Evolutionary conservation across 2,888 invertebrate genomes (phyloP), one percentile per base, ranked within the genome.

Genomic region (Polymixis lichenea): DNA sequence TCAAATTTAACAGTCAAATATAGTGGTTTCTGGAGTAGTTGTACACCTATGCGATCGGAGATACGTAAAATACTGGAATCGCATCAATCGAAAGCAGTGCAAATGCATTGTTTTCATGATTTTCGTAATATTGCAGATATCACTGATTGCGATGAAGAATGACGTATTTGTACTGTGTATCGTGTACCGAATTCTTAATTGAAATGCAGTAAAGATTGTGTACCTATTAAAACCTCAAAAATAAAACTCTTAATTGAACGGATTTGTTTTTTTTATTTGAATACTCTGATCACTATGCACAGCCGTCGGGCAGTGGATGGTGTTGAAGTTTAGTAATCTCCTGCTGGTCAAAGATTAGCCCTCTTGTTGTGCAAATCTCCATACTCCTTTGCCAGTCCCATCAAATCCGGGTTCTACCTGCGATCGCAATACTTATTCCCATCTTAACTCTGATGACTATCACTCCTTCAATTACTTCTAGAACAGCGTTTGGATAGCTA

Each of bases 41-140:
- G n/a, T 55, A 70, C 19, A 49, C 28, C 22, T 55, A 2, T 32
- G 19, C 72, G 19, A 49, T 55, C n/a, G 56, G 72, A 72, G 71
- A 72, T 72, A 19, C 72, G 84, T 51, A 51, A 84, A 66, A 82
- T 86, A 69, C 72, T 89, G 19, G 66, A 71, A 32, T 65, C 79
- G 22, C 86, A 89, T 82, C 82, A 88, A 51, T 76, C 77, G 22
- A 61, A 61, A 72, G 61, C n/a, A 80, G 84, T 90, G 32, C 82
- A 87, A 65, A 82, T 89, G 77, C 86, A 90, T 83, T 90, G 84
- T 70, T 70, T 80, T 68, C 65, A 79, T 28, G 68, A 72, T 55
- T 85, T 82, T 72, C 3, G 15, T 9, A 32, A 32, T 5, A 15
- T 49, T 28, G 13, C 19, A 6, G 43, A 69, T 49, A 19, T 25